Percentiles rank a stretch among this genome's conserved stretches.
Conservation (phyloP, 2,888 invertebrate species). For the Campaea margaritaria region DNA sequence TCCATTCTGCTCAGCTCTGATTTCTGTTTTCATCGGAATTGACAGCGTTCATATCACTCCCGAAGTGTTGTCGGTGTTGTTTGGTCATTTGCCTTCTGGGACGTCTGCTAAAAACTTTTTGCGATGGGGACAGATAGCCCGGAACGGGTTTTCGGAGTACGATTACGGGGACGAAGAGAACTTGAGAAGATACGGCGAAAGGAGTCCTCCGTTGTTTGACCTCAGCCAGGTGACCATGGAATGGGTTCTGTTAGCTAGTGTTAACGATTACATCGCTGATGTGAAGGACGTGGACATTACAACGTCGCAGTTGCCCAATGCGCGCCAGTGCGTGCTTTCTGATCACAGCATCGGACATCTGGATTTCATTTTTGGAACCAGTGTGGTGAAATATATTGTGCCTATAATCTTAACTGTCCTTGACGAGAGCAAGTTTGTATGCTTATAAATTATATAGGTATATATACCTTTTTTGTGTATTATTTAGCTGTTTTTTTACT, state of each 20-base stretch:
- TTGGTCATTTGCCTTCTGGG: conserved; percentile 50
- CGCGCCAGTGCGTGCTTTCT: conserved; percentile 46
- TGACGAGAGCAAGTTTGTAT: background rate
- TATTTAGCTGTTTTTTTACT: too few species aligned
- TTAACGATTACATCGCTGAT: conserved; percentile 50
- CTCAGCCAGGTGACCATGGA: conserved; percentile 42
- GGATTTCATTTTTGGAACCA: conserved; percentile 38
- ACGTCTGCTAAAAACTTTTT: conserved; percentile 50
- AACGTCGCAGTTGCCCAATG: conserved; percentile 37
- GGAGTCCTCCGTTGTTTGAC: conserved; percentile 45
- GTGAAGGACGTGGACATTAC: conserved; percentile 43
- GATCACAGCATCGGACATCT: conserved; percentile 49
- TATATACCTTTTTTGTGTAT: too few species aligned
- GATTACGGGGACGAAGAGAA: conserved; percentile 46
- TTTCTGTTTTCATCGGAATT: conserved; percentile 51
- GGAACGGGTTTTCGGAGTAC: conserved; percentile 49
- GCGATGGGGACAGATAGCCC: conserved; percentile 50
- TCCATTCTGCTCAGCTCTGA: conserved; percentile 42
- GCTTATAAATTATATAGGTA: background rate
- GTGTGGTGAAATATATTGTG: conserved; percentile 47
- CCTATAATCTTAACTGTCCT: conserved; percentile 44
- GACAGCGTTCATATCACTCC: conserved; percentile 46
- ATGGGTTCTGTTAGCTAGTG: conserved; percentile 45
- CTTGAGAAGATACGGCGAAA: conserved; percentile 37
- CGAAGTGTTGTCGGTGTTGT: conserved; percentile 43